Evolutionary conservation across 35 echinoderm and acorn worm species (phyloP).

Genomic region (Lytechinus variegatus): DNA sequence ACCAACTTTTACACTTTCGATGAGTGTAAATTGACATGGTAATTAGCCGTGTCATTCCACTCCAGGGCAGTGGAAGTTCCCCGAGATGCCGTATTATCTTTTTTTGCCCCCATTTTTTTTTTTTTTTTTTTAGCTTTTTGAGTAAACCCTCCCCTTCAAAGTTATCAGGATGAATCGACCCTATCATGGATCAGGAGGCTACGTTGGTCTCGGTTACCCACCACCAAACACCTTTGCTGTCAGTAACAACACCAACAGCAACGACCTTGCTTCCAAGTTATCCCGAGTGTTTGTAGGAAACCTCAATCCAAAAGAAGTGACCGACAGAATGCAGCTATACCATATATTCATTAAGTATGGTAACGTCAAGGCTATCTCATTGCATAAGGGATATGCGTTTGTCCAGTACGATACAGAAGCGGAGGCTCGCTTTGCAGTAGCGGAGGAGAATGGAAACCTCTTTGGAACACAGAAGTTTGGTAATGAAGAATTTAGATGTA

Average conservation of each 20-base stretch:
- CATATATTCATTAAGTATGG: conserved; percentile 63
- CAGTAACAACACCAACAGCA: conserved; percentile 80
- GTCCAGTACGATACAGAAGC: conserved; percentile 47
- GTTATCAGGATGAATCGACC: conserved; percentile 30
- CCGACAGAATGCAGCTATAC: conserved; percentile 54
- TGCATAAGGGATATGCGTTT: conserved; percentile 75
- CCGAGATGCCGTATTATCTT: not conserved
- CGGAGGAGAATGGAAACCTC: conserved; percentile 78
- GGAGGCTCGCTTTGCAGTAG: conserved; percentile 57
- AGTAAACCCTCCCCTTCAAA: conserved; percentile 10
- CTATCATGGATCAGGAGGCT: conserved; percentile 12
- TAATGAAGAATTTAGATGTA: conserved; percentile 46
- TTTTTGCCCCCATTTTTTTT: conserved; percentile 41
- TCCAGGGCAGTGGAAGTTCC: not conserved
- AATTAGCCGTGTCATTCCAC: not conserved
- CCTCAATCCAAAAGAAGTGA: conserved; percentile 58
- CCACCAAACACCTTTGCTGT: conserved; percentile 24
- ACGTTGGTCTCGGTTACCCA: conserved; percentile 39
- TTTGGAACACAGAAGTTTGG: conserved; percentile 83
- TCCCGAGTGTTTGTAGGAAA: conserved; percentile 70
- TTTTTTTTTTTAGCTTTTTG: conserved; percentile 23
- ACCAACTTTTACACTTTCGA: not conserved
- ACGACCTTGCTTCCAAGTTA: conserved; percentile 48
- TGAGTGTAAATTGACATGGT: not conserved
- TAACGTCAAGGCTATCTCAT: conserved; percentile 58